Base-by-base conservation (phyloP, 2,888 invertebrate genomes). In the Thymelicus acteon region DNA sequence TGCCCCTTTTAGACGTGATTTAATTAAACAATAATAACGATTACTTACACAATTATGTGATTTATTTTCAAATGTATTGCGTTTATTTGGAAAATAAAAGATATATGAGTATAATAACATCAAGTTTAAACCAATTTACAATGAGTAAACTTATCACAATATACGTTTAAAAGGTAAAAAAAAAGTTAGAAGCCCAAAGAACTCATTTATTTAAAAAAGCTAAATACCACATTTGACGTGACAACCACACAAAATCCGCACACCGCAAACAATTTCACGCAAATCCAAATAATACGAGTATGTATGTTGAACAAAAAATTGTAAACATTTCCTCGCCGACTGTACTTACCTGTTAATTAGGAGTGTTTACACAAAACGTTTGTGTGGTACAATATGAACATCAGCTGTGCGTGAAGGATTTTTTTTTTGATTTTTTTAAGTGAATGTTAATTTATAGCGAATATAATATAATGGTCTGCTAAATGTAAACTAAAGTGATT, bases 331-430 rank as follows among this genome's bases (percentile, higher is more conserved):
- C 37, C 58, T 44, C 49, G 60, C 52, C 57, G 62, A 48, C 69
- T 63, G 57, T 69, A 63, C 69, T 69, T 48, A 69, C 69, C 63
- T 69, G 69, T 69, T 69, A 69, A 69, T 69, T 69, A 69, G 69
- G 48, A 19, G 24, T 69, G 69, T 69, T 69, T 69, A 67, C 60
- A 60, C 40, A 60, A 48, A 64, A 24, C 48, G 47, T 49, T 61
- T 61, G 52, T 39, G 66, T n/a, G 39, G 48, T 37, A 44, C 60
- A 40, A 67, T 52, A 61, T 40, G 52, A 54, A 67, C 52, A 61
- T 31, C 10, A 10, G 24, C 31, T 58, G 37, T 54, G 52, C 44
- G 67, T 61, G 61, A n/a, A 8, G 52, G n/a, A 52, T 31, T 44
- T 31, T 31, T 7, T 40, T 61, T 44, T 24, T 65, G n/a, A 44